Percentiles rank a stretch among this genome's conserved stretches.
Evolutionary conservation across 30 jellyfish, hydroid and myxozoan genomes (phyloP).

Genomic region (Pelagia noctiluca): DNA sequence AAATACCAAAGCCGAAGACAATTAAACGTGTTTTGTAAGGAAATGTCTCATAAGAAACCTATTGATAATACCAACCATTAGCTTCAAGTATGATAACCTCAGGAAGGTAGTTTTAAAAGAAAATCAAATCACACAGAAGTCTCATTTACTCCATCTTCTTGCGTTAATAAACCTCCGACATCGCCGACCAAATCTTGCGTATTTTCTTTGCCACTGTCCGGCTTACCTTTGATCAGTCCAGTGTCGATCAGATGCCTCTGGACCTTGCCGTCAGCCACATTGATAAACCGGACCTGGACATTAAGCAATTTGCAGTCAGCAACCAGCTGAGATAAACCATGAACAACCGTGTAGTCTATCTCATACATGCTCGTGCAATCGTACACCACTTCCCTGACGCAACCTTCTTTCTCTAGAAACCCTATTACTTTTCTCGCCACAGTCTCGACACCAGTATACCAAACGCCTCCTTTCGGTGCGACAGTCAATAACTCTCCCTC

Average conservation of each 20-base stretch:
- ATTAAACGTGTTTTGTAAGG: too few species aligned
- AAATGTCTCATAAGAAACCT: too few species aligned
- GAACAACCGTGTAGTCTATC: constrained; percentile 69
- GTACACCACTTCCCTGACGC: constrained; percentile 29
- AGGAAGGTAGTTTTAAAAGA: too few species aligned
- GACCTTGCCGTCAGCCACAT: constrained; percentile 37
- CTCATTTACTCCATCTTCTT: too few species aligned
- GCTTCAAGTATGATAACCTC: too few species aligned
- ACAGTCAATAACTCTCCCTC: constrained; percentile 29
- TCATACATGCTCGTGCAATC: constrained; percentile 72
- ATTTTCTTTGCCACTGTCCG: too few species aligned
- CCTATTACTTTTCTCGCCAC: constrained; percentile 31
- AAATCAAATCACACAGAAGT: too few species aligned
- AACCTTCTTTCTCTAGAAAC: constrained; percentile 43
- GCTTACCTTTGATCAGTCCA: not conserved
- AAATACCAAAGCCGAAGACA: too few species aligned
- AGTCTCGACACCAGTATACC: constrained; percentile 87
- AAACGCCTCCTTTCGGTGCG: constrained; percentile 53
- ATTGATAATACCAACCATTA: too few species aligned
- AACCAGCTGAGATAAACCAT: constrained; percentile 40
- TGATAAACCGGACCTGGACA: constrained; percentile 46
- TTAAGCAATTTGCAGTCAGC: constrained; percentile 46
- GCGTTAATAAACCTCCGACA: too few species aligned
- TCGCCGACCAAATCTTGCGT: too few species aligned
- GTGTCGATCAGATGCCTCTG: not conserved